Conservation (phyloP, 2,888 invertebrate species). For the Apotomis capreana region DNA sequence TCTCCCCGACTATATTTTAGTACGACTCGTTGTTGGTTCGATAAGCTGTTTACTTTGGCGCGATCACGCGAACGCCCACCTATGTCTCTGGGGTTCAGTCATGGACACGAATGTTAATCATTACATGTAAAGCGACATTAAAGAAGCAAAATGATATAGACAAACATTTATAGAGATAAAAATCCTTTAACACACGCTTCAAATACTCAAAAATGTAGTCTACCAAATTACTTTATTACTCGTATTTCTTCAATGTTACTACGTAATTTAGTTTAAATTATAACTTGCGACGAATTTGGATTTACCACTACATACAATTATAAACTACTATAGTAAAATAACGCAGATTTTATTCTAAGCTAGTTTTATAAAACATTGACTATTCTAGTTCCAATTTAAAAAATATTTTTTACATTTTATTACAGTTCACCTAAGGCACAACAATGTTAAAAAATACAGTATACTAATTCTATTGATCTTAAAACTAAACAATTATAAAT, state of each 20-base stretch:
- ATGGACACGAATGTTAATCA: conserved; percentile 62
- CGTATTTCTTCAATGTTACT: conserved; percentile 51
- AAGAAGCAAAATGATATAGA: conserved; percentile 68
- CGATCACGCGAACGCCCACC: conserved; percentile 39
- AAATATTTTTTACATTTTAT: conserved; percentile 32
- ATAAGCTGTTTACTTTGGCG: conserved; percentile 48
- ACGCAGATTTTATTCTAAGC: conserved; percentile 62
- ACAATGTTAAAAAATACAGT: conserved; percentile 57
- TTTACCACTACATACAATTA: conserved; percentile 68
- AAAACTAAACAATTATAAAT: conserved; percentile 70
- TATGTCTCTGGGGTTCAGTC: conserved; percentile 70
- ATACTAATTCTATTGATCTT: conserved; percentile 65
- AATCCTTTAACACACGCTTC: conserved; percentile 53
- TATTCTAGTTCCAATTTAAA: conserved; percentile 57
- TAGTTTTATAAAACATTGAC: conserved; percentile 55
- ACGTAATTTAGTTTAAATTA: conserved; percentile 52
- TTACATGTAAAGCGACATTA: conserved; percentile 76
- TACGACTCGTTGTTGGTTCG: conserved; percentile 51
- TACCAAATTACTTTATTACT: conserved; percentile 60
- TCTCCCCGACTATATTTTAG: conserved; percentile 57
- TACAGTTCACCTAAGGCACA: conserved; percentile 68
- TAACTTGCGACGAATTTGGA: conserved; percentile 61
- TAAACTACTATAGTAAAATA: conserved; percentile 62
- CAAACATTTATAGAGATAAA: conserved; percentile 40
- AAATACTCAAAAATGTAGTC: conserved; percentile 54